Evolutionary conservation across 2,888 invertebrate species (phyloP).

Genomic region (Cosmia pyralina): DNA sequence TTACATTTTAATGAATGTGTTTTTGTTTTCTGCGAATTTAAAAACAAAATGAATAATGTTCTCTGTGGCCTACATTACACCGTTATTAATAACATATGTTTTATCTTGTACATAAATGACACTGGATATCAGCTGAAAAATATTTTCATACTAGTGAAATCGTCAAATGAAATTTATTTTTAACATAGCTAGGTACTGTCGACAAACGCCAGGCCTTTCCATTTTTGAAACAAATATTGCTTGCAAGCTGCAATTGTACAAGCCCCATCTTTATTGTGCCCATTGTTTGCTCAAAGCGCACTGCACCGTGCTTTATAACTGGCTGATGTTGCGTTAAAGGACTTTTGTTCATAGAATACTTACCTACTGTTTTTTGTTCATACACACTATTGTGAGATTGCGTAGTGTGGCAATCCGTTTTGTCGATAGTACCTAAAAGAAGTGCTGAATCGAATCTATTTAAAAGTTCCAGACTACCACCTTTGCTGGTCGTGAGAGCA

Average conservation of each 20-base stretch:
- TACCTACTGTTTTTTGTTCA: too few relatives aligned
- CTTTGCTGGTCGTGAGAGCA: not conserved
- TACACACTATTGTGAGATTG: too few relatives aligned
- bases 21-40: conserved; percentile 13
- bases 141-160: not conserved
- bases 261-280: too few relatives aligned
- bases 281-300: too few relatives aligned
- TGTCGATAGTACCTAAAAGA: not conserved
- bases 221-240: too few relatives aligned
- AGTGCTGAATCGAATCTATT: not conserved
- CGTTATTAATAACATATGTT: conserved; percentile 1
- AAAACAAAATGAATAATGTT: conserved; percentile 8
- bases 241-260: too few relatives aligned
- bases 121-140: conserved; percentile 35
- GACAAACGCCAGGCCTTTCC: too few relatives aligned
- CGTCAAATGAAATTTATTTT: not conserved
- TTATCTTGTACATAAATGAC: conserved; percentile 25
- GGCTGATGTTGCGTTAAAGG: too few relatives aligned
- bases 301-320: too few relatives aligned
- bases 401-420: too few relatives aligned
- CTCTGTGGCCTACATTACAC: not conserved
- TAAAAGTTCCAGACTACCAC: not conserved
- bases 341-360: too few relatives aligned
- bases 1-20: conserved; percentile 48
- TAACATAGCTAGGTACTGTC: not conserved